Conservation (phyloP, 2,113 vertebrate species). For the Motacilla tschutschensis region DNA sequence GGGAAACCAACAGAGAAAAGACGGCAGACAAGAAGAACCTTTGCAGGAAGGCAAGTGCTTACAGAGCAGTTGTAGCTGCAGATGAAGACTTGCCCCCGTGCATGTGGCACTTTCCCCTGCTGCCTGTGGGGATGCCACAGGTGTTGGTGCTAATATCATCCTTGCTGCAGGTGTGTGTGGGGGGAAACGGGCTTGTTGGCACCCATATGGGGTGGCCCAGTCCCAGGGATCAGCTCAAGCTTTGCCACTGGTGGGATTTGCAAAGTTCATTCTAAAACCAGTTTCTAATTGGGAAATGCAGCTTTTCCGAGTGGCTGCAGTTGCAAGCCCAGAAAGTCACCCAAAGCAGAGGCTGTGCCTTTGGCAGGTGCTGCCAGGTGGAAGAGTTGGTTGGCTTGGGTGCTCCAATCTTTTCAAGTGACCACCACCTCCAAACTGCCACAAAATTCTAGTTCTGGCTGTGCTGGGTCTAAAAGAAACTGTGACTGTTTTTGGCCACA, state of each 20-base stretch:
- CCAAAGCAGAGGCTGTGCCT: accelerated
- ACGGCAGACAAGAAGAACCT: neutral
- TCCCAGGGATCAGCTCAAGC: neutral
- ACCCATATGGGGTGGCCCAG: too few relatives aligned
- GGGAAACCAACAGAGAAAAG: neutral
- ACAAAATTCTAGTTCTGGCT: neutral
- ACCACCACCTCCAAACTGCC: accelerated
- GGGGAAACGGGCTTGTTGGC: accelerated
- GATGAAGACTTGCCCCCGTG: accelerated
- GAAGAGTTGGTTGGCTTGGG: neutral
- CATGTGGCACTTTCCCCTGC: accelerated
- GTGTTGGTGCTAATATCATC: neutral
- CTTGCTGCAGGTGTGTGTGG: neutral
- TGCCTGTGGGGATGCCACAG: accelerated
- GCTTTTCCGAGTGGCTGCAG: neutral
- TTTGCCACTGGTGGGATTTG: neutral
- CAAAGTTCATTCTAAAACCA: neutral
- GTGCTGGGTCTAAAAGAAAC: accelerated
- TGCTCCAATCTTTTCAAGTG: neutral
- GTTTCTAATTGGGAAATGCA: neutral
- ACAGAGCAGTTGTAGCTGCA: neutral
- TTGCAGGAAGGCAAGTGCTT: neutral
- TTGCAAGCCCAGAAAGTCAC: neutral
- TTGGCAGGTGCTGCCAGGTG: accelerated
- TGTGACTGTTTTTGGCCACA: neutral